These are phyloP conservation scores for Antechinus flavipes DNA, from an alignment of 2,113 vertebrate genomes.

Conservation along the genomic window DNA sequence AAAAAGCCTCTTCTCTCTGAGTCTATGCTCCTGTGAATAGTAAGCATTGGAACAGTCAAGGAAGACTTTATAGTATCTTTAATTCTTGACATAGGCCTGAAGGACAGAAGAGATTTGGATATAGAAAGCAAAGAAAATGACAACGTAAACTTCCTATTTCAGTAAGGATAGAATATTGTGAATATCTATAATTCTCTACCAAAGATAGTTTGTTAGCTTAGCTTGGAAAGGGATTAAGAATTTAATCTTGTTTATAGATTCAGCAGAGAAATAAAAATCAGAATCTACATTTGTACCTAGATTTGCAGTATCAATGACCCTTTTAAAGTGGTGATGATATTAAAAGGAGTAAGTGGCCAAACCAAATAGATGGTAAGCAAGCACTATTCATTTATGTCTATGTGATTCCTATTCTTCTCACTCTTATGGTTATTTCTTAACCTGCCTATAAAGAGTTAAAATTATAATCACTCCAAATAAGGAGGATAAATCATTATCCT, in stretches of 20 bases:
- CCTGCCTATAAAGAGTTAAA: neutral
- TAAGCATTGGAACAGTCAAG: neutral
- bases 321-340: neutral
- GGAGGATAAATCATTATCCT: neutral
- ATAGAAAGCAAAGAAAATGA: neutral
- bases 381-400: neutral
- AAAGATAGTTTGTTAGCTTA: constrained; percentile 34
- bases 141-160: neutral
- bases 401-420: neutral
- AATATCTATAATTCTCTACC: neutral
- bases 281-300: neutral
- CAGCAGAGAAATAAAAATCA: constrained; percentile 23
- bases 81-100: neutral
- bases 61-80: neutral
- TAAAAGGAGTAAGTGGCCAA: neutral
- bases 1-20: neutral
- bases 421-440: neutral
- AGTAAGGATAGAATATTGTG: neutral
- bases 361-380: neutral
- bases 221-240: neutral
- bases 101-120: neutral
- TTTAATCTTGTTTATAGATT: neutral
- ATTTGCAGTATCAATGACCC: neutral
- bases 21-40: neutral
- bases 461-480: neutral